Evolutionary conservation across 37 sponge, comb jelly and placozoan species (phyloP), one percentile per base, ranked within the genome.

Genomic region (Mnemiopsis leidyi): DNA sequence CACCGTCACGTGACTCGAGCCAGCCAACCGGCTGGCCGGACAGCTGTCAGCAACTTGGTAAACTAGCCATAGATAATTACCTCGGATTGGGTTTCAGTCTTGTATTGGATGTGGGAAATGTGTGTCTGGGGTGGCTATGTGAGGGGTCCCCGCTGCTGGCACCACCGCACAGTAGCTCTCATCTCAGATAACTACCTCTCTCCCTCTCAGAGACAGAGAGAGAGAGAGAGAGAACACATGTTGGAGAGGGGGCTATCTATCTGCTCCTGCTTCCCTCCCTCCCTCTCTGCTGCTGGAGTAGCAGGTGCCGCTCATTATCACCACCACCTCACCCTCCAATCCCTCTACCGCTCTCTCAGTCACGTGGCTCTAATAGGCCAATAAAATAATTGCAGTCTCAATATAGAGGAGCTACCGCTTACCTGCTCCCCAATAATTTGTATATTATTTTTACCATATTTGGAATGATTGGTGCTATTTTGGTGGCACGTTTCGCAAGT

Each of bases 71-170:
- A 36, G 31, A 79, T 79, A 79, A 79, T 79, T 79, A 79, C 82
- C 82, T 33, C 34, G 82, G 73, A 69, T 69, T 69, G 73, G 73
- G 73, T 69, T 69, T 69, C 73, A 69, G 73, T 69, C 73, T 69
- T 69, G 73, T 69, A 69, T 69, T 28, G 21, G 24, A 69, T 69
- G 73, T 69, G 73, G 73, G 73, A 25, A 69, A 69, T 69, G 24
- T 69, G 73, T 69, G 73, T 69, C 28, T 69, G 73, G 29, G 24
- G 73, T 69, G n/a, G 24, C 2, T 5, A 25, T 23, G 28, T 69
- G 29, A 25, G 73, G 73, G 29, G 9, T 48, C 61, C 61, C 61
- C 61, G 61, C 61, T n/a, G n/a, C n/a, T n/a, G n/a, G n/a, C n/a
- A n/a, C n/a, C n/a, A n/a, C n/a, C n/a, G n/a, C n/a, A n/a, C n/a